These are phyloP conservation scores for Chloroclysta siterata DNA, from an alignment of 2,888 invertebrate genomes.

Conservation along the genomic window DNA sequence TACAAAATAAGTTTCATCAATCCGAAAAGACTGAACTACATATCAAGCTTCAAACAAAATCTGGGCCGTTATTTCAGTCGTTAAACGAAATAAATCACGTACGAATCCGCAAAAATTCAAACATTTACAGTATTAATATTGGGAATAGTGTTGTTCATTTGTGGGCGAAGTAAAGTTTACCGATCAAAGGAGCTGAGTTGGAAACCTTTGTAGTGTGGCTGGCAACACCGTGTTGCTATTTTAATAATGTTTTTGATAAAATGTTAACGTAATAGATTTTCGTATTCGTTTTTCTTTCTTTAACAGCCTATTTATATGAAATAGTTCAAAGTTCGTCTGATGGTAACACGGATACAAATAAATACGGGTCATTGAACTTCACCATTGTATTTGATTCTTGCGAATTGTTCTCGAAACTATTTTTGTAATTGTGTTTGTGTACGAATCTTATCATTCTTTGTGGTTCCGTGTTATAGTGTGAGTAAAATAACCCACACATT, in stretches of 20 bases:
- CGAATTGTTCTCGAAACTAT: no score
- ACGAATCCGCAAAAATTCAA: constrained; percentile 36
- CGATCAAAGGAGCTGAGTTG: neutral
- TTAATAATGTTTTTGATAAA: neutral
- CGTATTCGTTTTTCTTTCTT: no score
- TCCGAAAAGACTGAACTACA: constrained; percentile 14
- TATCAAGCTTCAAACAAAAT: constrained; percentile 34
- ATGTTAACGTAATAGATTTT: neutral
- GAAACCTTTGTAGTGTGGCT: neutral
- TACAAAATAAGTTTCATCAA: constrained; percentile 13
- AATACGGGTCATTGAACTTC: no score
- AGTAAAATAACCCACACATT: no score
- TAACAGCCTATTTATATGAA: no score
- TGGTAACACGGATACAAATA: no score
- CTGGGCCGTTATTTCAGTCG: constrained; percentile 30
- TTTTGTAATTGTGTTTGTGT: no score
- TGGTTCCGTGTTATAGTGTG: no score
- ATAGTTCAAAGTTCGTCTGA: no score
- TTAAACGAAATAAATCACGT: constrained; percentile 34
- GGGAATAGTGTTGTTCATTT: constrained; percentile 18
- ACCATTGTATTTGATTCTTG: no score
- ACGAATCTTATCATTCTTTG: no score
- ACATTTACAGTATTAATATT: constrained; percentile 37
- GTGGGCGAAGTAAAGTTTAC: neutral
- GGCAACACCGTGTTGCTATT: neutral